These are phyloP conservation scores for Leptothorax acervorum DNA, from an alignment of 2,888 invertebrate species.

Conservation along the genomic window DNA sequence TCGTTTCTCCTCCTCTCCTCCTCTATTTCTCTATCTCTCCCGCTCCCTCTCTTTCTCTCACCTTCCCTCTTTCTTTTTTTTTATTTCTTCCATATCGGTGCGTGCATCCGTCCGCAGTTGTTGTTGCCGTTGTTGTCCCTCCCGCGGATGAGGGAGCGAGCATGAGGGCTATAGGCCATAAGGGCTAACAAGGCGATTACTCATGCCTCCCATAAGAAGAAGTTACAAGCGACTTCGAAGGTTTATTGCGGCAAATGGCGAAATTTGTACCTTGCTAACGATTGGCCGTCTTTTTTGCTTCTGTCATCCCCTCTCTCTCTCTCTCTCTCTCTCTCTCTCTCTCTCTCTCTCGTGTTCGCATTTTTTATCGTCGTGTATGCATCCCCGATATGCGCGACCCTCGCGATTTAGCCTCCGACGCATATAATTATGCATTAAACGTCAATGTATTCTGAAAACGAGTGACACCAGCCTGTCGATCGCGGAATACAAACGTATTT, in stretches of 20 bases:
- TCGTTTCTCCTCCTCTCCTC: conserved; percentile 59
- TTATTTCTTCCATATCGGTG: conserved; percentile 68
- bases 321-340: conserved; percentile 16
- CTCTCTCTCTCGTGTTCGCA: background rate
- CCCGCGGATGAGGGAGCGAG: conserved; percentile 74
- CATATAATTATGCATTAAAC: conserved; percentile 62
- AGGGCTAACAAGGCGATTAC: conserved; percentile 85
- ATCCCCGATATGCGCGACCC: conserved; percentile 15
- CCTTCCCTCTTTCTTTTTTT: conserved; percentile 52
- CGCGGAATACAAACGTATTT: conserved; percentile 22
- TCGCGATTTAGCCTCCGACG: conserved; percentile 51
- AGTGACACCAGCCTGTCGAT: conserved; percentile 35
- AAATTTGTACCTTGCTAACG: conserved; percentile 85
- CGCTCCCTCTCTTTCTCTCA: conserved; percentile 12
- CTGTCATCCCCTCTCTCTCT: conserved; percentile 25
- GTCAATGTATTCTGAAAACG: conserved; percentile 36
- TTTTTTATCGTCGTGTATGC: conserved; percentile 33
- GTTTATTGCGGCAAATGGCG: conserved; percentile 85
- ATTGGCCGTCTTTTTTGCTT: conserved; percentile 79
- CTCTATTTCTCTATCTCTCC: conserved; percentile 35
- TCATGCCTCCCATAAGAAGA: conserved; percentile 85
- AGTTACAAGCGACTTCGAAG: conserved; percentile 84
- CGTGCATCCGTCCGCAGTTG: conserved; percentile 71
- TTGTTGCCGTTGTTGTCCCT: conserved; percentile 66
- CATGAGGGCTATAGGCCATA: conserved; percentile 83